Base-by-base conservation (phyloP, 2,888 invertebrate genomes). In the Auanema freiburgensis region DNA sequence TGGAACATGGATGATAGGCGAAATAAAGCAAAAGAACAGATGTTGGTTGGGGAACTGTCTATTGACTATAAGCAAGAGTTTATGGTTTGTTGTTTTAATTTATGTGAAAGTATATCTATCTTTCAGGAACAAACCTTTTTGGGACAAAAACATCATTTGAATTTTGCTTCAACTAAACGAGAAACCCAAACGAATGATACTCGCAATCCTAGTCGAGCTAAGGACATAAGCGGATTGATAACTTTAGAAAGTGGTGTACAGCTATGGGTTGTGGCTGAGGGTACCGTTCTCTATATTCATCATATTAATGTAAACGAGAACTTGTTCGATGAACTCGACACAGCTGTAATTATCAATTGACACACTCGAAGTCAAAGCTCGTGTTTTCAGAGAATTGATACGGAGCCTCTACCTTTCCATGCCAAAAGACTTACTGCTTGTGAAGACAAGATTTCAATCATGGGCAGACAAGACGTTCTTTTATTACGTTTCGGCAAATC, bases 391-490 rank as follows among this genome's bases (percentile, higher is more conserved):
- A 50, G 67, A 49, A 23, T 53, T 10, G 75, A 75, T 52, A 66
- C 60, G 5, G 75, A 75, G 41, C 44, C 52, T 5, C 63, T 75
- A 24, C 58, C 72, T 11, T 75, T 75, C 54, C 16, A 51, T 2
- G 67, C 67, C 2, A 54, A 52, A 11, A 49, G 63, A 18, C 55
- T 75, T 14, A 18, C 54, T 23, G 65, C 66, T 1, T 58, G 53
- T 16, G 73, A 64, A 11, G 68, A 71, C 53, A 61, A 67, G 1
- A 41, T 67, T 1, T 67, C 67, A 8, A 65, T 72, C 11, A 60
- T 69, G 24, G 75, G 75, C 11, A 18, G 51, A 1, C 59, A 63
- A 12, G 73, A 76, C 42, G 65, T 71, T 25, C 65, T 59, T 42
- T 58, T 67, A 0, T 25, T 73, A 16, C 59, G 69, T 10, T 71